Base-by-base conservation (phyloP, 2,888 invertebrate species). In the Callyntrura sp. region DNA sequence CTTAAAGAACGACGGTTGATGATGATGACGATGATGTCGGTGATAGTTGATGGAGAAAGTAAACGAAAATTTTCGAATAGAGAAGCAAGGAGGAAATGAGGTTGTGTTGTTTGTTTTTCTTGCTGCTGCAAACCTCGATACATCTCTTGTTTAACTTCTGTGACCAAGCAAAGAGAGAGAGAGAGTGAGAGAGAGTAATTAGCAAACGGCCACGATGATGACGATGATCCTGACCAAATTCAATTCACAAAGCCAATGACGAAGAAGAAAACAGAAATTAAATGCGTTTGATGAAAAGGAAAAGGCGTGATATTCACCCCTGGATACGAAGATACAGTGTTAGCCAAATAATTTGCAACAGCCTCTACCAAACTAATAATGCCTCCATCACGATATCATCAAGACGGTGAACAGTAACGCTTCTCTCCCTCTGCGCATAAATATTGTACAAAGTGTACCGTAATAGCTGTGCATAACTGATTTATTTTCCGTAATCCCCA, bases 61-160 rank as follows among this genome's bases (percentile, higher is more conserved):
- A 17, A 82, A 60, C 11, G 25, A 43, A 70, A 48, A 11, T 45
- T 73, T 45, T 73, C 12, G n/a, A 20, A 73, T 17, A 28, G 70
- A 20, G 4, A 43, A 28, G 12, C 17, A 76, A 57, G 70, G 70
- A 84, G 87, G 85, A 91, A 90, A 90, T 90, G 91, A 90, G 85
- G 62, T 90, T 87, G 81, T 87, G 81, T 35, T 92, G 89, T 92
- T 92, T 91, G 91, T 88, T 90, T 91, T 9, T 20, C 45, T 73
- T 73, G 45, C 48, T 92, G 90, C 90, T 87, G 91, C 90, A 90
- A 62, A 73, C 17, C 45, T 20, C 20, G 9, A 14, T 48, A 73
- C 48, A 73, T 3, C 20, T 62, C 62, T 23, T 23, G 62, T 62
- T 17, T 60, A 73, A 73, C 45, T 48, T 17, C 3, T 6, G 35